Evolutionary conservation across 2,113 vertebrate genomes (phyloP), one percentile per base, ranked within the genome.

Genomic region (Muntiacus muntjak): DNA sequence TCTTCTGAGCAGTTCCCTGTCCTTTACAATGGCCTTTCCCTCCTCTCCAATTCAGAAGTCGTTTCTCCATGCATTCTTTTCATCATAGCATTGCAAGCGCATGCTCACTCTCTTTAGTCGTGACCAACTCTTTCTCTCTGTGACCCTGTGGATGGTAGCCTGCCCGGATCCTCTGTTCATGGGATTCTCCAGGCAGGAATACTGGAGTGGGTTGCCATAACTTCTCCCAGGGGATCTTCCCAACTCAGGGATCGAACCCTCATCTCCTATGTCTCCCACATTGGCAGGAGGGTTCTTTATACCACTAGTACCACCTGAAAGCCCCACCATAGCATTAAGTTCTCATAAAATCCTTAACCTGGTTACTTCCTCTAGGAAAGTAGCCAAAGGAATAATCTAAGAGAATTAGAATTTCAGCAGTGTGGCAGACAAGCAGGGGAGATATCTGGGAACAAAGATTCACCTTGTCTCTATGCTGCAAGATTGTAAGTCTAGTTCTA

Each of bases 21-120:
- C 47, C 33, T 96, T 64, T 14, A 14, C 54, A 71, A 83, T n/a
- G 13, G 58, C 58, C 45, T 19, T 52, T 78, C 58, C 54, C 58
- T 91, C 76, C 93, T 54, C 25, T 55, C 12, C 6, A 57, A 9
- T 36, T 89, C 87, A 83, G 50, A 94, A 83, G 50, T 30, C 16
- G 26, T 87, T 74, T 89, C 28, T 92, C 54, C 82, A 52, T 16
- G 28, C 40, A 45, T 88, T 95, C 58, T 62, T 62, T 84, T 71
- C 89, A 79, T 25, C 10, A 6, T 30, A 7, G 28, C 25, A 12
- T 40, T 40, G 43, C 23, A 43, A 43, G 12, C 71, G 14, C 40
- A 40, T 76, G 40, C 40, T 43, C 71, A 43, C 12, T 2, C 12
- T 43, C 23, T 43, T 43, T 23, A 76, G 40, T 76, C 6, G 0